phyloP scores from a whole-genome alignment of 1,140 invertebrate species.

The Zaprionus ghesquierei region DNA sequence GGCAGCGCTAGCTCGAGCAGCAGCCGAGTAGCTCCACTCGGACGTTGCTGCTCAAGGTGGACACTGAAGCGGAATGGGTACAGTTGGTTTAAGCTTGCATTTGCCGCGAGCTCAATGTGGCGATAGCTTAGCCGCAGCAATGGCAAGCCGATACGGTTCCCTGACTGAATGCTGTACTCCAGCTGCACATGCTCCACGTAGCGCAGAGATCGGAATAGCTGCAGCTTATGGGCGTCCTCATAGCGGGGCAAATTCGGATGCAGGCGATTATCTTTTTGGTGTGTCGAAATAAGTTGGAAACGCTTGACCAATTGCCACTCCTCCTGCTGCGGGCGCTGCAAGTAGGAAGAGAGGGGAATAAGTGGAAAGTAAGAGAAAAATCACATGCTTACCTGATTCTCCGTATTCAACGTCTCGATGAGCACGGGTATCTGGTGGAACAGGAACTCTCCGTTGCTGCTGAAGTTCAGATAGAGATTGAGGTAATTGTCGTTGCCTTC shows the following conservation, averaged over 20 bases:
- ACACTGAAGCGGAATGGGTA: constrained; percentile 61
- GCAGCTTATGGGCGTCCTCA: constrained; percentile 70
- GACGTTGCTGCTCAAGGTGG: constrained; percentile 30
- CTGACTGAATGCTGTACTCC: constrained; percentile 55
- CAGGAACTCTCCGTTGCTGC: constrained; percentile 58
- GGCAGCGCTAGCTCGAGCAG: constrained; percentile 56
- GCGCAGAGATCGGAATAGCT: constrained; percentile 59
- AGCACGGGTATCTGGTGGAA: constrained; percentile 86
- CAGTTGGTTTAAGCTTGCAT: constrained; percentile 41
- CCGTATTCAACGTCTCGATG: constrained; percentile 79
- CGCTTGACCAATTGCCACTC: constrained; percentile 86
- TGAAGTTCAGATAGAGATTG: constrained; percentile 84
- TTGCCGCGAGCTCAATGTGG: constrained; percentile 54
- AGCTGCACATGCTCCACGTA: constrained; percentile 66
- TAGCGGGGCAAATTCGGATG: constrained; percentile 44
- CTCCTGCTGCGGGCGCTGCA: constrained; percentile 82
- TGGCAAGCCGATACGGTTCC: constrained; percentile 64
- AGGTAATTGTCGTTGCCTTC: constrained; percentile 84
- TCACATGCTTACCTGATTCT: constrained; percentile 55
- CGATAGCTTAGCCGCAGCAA: constrained; percentile 65
- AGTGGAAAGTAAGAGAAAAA: neutral
- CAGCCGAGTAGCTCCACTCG: constrained; percentile 34
- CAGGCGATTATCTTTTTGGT: constrained; percentile 30
- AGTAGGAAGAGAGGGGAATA: neutral
- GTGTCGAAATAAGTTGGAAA: constrained; percentile 87